These are phyloP conservation scores for Sebastes diaconus DNA, from an alignment of 2,797 vertebrate genomes.

Conservation along the genomic window DNA sequence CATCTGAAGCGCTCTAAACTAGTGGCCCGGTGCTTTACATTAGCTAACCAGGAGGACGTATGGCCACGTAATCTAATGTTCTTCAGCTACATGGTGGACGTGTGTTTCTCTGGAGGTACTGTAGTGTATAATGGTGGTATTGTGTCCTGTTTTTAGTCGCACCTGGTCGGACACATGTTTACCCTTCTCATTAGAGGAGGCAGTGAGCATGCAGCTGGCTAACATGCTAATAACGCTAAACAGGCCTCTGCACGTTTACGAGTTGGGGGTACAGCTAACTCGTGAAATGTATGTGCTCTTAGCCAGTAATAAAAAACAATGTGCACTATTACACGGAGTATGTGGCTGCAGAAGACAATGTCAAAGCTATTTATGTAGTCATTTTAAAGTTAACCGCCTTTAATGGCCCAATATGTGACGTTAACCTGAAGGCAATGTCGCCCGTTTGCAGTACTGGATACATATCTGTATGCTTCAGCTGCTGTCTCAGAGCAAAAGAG, in stretches of 20 bases:
- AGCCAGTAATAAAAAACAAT: background rate
- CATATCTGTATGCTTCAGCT: background rate
- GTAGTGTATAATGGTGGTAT: accelerated
- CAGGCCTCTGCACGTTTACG: slow-evolving; percentile 50
- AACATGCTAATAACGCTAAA: slow-evolving; percentile 24
- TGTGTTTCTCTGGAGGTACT: accelerated
- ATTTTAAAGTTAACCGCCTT: accelerated
- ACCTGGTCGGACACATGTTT: background rate
- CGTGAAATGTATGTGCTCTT: too few species aligned
- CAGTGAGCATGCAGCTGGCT: background rate
- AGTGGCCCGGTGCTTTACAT: slow-evolving; percentile 47
- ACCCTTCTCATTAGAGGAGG: background rate
- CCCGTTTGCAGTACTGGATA: background rate
- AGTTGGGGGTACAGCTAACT: background rate
- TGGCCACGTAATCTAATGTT: background rate
- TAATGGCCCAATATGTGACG: background rate
- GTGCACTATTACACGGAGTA: accelerated
- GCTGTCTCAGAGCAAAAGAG: background rate
- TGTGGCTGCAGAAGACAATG: accelerated
- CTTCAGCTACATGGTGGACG: accelerated
- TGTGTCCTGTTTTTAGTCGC: accelerated
- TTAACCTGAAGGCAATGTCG: background rate
- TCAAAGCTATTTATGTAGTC: accelerated
- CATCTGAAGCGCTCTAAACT: slow-evolving; percentile 55
- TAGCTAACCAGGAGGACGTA: background rate